Base-by-base conservation (phyloP, 1,140 invertebrate genomes). In the Lordiphosa clarofinis region DNA sequence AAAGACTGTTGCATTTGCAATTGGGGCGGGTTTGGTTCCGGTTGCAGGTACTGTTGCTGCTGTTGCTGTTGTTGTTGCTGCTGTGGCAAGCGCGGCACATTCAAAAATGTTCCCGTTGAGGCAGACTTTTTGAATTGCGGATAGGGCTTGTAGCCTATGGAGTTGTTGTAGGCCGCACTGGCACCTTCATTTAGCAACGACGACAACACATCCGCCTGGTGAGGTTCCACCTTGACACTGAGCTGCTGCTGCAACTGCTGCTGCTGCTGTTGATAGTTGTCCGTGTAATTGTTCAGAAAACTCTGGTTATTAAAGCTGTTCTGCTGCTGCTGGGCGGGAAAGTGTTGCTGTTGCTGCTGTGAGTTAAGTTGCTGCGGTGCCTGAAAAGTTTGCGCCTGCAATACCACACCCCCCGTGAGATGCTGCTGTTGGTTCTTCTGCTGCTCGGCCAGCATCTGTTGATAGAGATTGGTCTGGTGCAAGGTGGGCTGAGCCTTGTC, bases 401-500 rank as follows among this genome's bases (percentile, higher is more conserved):
- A 15, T 4, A 75, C 56, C 10, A 65, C 61, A 5, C 76, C 76
- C 1, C 47, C 72, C 12, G 24, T 54, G 1, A 76, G 13, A 35
- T 73, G 79, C 9, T 72, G 71, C 21, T 73, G 76, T 19, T 70
- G 66, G 37, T 84, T 78, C 61, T 73, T 81, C 9, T 89, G 87
- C 28, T 87, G 74, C 49, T 89, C 88, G 12, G 88, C 87, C 35
- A 89, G 43, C 81, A 89, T 87, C 55, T 89, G 88, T 43, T 89
- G 87, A 64, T 89, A 89, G 10, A 89, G 60, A 11, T 55, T 82
- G 1, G 88, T 89, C 69, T 89, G 88, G 40, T 89, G 88, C 36
- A 78, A 21, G n/a, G 88, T 89, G 10, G 88, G 88, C 64, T 87
- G 82, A 4, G 81, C 74, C 71, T 89, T 89, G 67, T 89, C 88